Evolutionary conservation across 2,113 vertebrate genomes (phyloP).

Genomic region (Xiphophorus hellerii): DNA sequence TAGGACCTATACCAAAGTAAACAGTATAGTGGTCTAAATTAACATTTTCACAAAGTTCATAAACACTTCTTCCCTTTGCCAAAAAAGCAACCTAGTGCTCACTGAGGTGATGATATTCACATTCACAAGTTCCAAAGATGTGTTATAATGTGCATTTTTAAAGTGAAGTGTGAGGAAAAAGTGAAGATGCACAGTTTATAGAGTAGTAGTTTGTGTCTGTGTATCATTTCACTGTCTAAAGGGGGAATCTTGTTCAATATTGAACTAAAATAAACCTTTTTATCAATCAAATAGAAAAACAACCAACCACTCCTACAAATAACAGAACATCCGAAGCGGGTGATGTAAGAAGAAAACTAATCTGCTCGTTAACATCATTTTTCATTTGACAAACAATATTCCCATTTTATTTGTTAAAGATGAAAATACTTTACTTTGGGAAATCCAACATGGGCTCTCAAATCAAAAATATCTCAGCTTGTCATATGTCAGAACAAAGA

Average conservation of each 20-base stretch:
- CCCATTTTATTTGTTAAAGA: background rate
- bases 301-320: too few species aligned
- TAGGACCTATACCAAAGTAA: slow-evolving; percentile 39
- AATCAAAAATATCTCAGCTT: background rate
- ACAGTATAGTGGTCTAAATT: slow-evolving; percentile 64
- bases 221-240: background rate
- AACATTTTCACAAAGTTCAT: slow-evolving; percentile 68
- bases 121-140: slow-evolving; percentile 44
- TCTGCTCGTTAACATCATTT: background rate
- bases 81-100: slow-evolving; percentile 27
- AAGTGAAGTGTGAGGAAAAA: slow-evolving; percentile 12
- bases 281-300: too few species aligned
- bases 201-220: background rate
- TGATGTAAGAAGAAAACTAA: too few species aligned
- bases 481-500: background rate
- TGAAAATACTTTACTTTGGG: background rate
- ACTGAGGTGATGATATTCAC: slow-evolving; percentile 49
- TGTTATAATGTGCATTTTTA: slow-evolving; percentile 40
- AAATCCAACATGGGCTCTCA: background rate
- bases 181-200: background rate
- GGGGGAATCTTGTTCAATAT: too few species aligned
- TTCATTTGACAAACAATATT: background rate
- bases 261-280: too few species aligned
- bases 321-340: too few species aligned
- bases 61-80: slow-evolving; percentile 11